Evolutionary conservation across 1,140 invertebrate genomes (phyloP).

Genomic region (Battus philenor): DNA sequence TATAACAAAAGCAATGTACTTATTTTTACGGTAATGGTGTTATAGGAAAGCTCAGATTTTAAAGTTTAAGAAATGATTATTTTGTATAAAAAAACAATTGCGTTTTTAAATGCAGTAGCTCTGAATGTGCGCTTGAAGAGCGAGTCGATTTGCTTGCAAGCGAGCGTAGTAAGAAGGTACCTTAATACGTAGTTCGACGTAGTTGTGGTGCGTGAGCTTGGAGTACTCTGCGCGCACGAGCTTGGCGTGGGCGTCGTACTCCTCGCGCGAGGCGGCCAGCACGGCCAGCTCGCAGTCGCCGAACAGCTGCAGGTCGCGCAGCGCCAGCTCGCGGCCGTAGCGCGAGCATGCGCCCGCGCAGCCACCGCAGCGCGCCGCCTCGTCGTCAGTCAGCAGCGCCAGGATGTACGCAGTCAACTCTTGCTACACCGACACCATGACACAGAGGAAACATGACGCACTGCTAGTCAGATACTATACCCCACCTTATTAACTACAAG

Average conservation of each 20-base stretch:
- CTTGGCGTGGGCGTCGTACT: conserved; percentile 61
- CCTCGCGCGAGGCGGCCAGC: conserved; percentile 47
- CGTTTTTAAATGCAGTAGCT: too few relatives aligned
- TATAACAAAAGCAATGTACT: too few relatives aligned
- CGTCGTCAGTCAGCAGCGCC: conserved; percentile 57
- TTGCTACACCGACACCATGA: conserved; percentile 35
- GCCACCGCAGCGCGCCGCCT: conserved; percentile 39
- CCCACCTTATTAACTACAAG: too few relatives aligned
- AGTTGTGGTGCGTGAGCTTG: conserved; percentile 41
- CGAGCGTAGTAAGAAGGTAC: conserved; percentile 23
- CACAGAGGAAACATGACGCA: neutral
- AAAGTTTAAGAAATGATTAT: too few relatives aligned
- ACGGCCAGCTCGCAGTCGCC: conserved; percentile 61
- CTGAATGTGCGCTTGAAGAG: too few relatives aligned
- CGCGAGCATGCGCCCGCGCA: neutral
- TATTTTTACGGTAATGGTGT: too few relatives aligned
- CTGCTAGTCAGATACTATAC: neutral
- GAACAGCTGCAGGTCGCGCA: conserved; percentile 57
- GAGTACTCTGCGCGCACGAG: conserved; percentile 56
- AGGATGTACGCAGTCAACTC: conserved; percentile 56
- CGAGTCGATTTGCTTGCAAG: too few relatives aligned
- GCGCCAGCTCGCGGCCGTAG: conserved; percentile 10
- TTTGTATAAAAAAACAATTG: too few relatives aligned
- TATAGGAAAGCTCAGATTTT: too few relatives aligned
- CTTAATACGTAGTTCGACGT: conserved; percentile 59